phyloP scores from a whole-genome alignment of 2,797 vertebrate genomes.

The Hybognathus amarus region DNA sequence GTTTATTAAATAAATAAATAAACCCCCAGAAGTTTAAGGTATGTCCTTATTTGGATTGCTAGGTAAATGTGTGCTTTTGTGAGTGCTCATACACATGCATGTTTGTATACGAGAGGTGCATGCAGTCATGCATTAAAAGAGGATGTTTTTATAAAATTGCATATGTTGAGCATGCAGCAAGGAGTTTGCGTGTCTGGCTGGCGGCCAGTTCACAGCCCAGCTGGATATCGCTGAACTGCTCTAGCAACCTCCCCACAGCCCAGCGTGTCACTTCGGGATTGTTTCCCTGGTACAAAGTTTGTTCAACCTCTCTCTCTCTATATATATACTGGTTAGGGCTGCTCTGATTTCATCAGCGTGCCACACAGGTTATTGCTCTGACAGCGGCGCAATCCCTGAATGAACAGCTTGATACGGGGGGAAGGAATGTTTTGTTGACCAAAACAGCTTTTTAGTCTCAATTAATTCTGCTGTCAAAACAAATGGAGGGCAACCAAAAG shows the following conservation, averaged over 20 bases:
- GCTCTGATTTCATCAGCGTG: constrained; percentile 86
- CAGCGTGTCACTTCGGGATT: constrained; percentile 90
- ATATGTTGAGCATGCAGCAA: constrained; percentile 81
- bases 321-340: constrained; percentile 80
- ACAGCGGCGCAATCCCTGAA: constrained; percentile 89
- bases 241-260: constrained; percentile 72
- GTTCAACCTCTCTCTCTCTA: constrained; percentile 89
- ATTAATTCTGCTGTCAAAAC: constrained; percentile 97
- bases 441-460: constrained; percentile 89
- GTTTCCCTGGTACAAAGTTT: constrained; percentile 93
- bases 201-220: constrained; percentile 92
- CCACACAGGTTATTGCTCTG: constrained; percentile 88
- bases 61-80: constrained; percentile 25
- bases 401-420: constrained; percentile 88
- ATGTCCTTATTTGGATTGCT: constrained; percentile 8
- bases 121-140: constrained; percentile 81
- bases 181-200: constrained; percentile 90
- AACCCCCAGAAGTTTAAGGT: not conserved
- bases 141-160: constrained; percentile 75
- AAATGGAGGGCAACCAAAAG: constrained; percentile 80
- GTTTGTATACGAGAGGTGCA: constrained; percentile 62
- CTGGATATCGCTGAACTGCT: constrained; percentile 90
- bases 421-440: constrained; percentile 83
- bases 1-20: not conserved
- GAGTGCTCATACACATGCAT: constrained; percentile 45